Base-by-base conservation (phyloP, 92 coral and sea anemone genomes). In the Nematostella vectensis region DNA sequence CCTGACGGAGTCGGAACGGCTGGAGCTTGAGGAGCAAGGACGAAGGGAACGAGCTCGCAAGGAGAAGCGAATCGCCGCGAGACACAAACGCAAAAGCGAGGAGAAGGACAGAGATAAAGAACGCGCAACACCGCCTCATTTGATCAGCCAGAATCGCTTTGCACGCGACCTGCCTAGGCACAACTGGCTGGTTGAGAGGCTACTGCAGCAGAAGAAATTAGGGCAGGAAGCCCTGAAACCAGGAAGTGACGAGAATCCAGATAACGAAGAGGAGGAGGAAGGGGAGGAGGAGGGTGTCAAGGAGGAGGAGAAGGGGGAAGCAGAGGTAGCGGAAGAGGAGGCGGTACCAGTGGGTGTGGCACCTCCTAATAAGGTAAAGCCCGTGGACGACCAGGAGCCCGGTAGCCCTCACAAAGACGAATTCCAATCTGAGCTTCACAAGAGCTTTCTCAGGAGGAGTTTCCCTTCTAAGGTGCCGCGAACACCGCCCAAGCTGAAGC, bases 131-230 rank as follows among this genome's bases (percentile, higher is more conserved):
- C 95, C 95, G 3, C 95, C 95, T 27, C 88, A 85, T 62, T 58
- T 85, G 29, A 78, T 87, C 45, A 82, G 96, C 33, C 96, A 93
- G 63, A 82, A 93, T 68, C 87, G 99, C 56, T 83, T 87, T 43
- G 93, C 88, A 18, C 83, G 96, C 49, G 99, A 93, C 64, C 83
- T 93, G 22, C 99, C 99, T 25, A 70, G 99, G 15, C 99, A 93
- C 57, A 93, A 93, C 83, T 93, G 99, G 99, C 83, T 93, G 36
- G 86, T 93, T 16, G 99, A 93, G 38, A 60, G 88, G 55, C 62
- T 88, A 2, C 69, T 78, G 21, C 95, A 93, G 53, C 95, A 93
- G 67, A 93, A 93, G 3, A 87, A 75, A 55, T 70, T 86, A 0
- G 69, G 84, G 47, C 79, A 71, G 68, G 83, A 77, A 48, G 76